These are phyloP conservation scores for Aix galericulata DNA, from an alignment of 2,113 vertebrate species.

Conservation along the genomic window DNA sequence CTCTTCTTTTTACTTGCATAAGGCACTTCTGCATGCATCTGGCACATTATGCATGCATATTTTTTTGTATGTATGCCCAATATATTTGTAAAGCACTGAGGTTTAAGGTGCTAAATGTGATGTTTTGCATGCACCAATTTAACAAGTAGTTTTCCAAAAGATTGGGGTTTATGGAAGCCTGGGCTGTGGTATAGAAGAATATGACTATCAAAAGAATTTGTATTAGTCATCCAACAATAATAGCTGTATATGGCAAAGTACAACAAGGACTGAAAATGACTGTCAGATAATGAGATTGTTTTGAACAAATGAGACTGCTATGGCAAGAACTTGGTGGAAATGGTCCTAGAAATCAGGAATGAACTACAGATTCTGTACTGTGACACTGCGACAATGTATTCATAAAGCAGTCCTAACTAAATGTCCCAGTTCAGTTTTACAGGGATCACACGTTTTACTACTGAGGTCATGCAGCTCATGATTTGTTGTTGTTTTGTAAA, in stretches of 20 bases:
- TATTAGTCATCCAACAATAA: neutral
- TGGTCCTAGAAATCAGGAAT: neutral
- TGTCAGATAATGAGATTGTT: neutral
- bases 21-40: conserved; percentile 33
- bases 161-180: neutral
- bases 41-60: neutral
- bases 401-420: neutral
- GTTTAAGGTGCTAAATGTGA: neutral
- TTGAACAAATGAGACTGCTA: neutral
- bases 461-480: neutral
- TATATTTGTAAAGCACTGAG: neutral
- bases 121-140: neutral
- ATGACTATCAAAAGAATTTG: neutral
- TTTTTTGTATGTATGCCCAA: neutral
- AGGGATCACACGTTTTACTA: neutral
- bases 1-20: neutral
- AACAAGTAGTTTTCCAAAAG: neutral
- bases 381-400: neutral
- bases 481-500: conserved; percentile 28
- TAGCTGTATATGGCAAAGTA: neutral
- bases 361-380: neutral
- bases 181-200: neutral
- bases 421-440: neutral
- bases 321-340: neutral
- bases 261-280: conserved; percentile 4